Conservation (phyloP, 2,113 vertebrate genomes). For the Myotis davidii region DNA sequence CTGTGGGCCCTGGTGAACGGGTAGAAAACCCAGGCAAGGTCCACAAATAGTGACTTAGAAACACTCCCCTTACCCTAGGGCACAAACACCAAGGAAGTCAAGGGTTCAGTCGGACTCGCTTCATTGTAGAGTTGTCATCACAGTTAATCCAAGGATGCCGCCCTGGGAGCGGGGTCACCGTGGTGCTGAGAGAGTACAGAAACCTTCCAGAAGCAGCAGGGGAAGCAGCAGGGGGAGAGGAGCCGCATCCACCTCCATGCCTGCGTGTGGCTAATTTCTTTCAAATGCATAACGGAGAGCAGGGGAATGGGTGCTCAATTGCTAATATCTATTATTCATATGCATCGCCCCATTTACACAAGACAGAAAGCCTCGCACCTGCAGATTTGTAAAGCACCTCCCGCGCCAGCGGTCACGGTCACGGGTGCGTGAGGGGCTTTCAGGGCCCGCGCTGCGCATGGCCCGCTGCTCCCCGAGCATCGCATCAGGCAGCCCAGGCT, state of each 20-base stretch:
- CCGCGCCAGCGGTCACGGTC: too few species aligned
- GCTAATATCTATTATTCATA: conserved; percentile 90
- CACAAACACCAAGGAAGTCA: conserved; percentile 64
- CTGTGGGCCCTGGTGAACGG: neutral
- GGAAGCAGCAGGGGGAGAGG: conserved; percentile 82
- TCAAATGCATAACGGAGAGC: conserved; percentile 85
- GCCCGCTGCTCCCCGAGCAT: too few species aligned
- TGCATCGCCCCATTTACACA: conserved; percentile 83
- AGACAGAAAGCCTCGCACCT: conserved; percentile 83
- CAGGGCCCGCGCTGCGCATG: too few species aligned
- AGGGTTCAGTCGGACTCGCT: conserved; percentile 66
- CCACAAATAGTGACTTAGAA: neutral
- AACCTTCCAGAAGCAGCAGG: conserved; percentile 80
- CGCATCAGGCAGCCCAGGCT: conserved; percentile 73
- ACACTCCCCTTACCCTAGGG: conserved; percentile 8
- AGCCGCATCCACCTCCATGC: conserved; percentile 78
- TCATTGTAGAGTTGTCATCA: conserved; percentile 76
- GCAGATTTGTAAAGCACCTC: conserved; percentile 78
- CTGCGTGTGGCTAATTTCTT: conserved; percentile 86
- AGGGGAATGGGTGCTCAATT: conserved; percentile 87
- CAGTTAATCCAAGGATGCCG: conserved; percentile 83
- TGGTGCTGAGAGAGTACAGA: conserved; percentile 81
- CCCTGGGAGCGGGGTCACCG: conserved; percentile 80
- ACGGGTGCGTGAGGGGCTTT: neutral
- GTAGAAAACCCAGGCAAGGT: neutral